Conservation (phyloP, 2,113 vertebrate species). For the Platanista minor region DNA sequence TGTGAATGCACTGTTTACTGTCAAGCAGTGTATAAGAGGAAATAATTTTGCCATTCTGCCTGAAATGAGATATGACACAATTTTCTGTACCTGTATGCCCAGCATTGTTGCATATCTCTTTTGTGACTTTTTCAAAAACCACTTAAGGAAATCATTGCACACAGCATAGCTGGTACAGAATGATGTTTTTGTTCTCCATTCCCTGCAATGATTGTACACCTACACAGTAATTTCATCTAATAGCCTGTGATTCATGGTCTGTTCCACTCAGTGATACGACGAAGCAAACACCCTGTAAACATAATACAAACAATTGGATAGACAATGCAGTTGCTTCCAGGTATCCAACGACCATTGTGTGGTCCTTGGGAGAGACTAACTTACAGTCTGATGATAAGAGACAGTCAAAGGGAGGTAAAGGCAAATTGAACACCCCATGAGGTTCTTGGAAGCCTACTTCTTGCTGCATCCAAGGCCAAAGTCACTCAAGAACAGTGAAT, state of each 20-base stretch:
- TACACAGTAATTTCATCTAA: conserved; percentile 44
- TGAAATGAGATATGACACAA: neutral
- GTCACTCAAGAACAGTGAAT: neutral
- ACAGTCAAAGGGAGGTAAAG: neutral
- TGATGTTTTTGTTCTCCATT: neutral
- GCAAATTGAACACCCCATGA: neutral
- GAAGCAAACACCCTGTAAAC: neutral
- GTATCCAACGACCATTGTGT: neutral
- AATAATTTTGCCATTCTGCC: neutral
- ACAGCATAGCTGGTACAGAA: neutral
- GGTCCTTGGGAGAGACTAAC: neutral
- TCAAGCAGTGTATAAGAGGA: neutral
- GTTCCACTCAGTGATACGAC: neutral
- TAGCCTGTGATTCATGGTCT: conserved; percentile 11
- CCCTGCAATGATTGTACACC: neutral
- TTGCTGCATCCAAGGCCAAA: neutral
- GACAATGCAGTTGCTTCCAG: neutral
- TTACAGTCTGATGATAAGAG: neutral
- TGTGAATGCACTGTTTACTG: neutral
- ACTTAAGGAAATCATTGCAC: neutral
- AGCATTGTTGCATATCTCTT: neutral
- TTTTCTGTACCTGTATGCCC: neutral
- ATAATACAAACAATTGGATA: neutral
- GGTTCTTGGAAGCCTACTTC: neutral
- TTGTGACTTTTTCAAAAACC: neutral